Base-by-base conservation (phyloP, 2,113 vertebrate genomes). In the Austrofundulus limnaeus region DNA sequence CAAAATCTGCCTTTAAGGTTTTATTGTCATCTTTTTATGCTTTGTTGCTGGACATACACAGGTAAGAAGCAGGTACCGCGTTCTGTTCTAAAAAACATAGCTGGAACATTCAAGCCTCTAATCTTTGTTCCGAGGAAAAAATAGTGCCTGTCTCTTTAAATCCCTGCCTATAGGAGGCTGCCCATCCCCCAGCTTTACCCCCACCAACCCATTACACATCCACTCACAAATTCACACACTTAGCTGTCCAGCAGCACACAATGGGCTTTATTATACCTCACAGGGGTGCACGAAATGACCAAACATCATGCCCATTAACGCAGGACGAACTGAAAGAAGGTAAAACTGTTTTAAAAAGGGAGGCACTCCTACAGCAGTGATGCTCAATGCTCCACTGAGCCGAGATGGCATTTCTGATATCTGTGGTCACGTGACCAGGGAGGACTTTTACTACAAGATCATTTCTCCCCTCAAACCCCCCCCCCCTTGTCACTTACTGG, bases 391-490 rank as follows among this genome's bases (percentile, higher is more conserved):
- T 75, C 57, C 72, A 80, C 63, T 77, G 78, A 87, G 80, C 70
- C n/a, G 59, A 79, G 83, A 87, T 87, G 85, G 81, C 76, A 81
- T 89, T 86, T 88, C 66, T 84, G 86, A 89, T 86, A 82, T 77
- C 73, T 69, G 66, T 75, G 64, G 79, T 87, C 89, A 90, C 89
- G 61, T 88, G 83, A 85, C 64, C 72, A 42, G 3, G 19, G 78
- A 81, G 83, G 75, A 91, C 87, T 89, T 89, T 89, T 89, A 91
- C 88, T 87, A 87, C 89, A 75, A 83, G 75, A 87, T 80, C 77
- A 68, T 77, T 60, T 61, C 73, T 64, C 70, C 62, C 31, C n/a
- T n/a, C n/a, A n/a, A n/a, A n/a, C n/a, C n/a, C 60, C 58, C 54
- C 74, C 42, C 72, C 78, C 49, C 78, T 24, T 80, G 78, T 82